Evolutionary conservation across 2,888 invertebrate genomes (phyloP).

Genomic region (Chaitophorus viminalis): DNA sequence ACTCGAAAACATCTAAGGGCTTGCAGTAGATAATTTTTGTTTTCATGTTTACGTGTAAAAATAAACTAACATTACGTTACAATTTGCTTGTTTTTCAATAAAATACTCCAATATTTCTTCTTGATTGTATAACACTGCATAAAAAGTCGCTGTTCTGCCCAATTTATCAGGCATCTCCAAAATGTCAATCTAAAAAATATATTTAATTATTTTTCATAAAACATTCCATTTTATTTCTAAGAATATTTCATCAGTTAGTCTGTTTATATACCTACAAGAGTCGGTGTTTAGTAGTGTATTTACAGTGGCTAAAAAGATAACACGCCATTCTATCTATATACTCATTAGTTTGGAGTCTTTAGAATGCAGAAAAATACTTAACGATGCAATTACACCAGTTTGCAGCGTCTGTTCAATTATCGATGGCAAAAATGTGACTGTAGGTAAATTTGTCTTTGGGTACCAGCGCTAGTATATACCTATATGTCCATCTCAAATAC

Average conservation of each 20-base stretch:
- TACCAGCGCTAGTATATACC: constrained; percentile 1
- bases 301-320: constrained; percentile 31
- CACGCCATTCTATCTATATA: constrained; percentile 21
- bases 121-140: constrained; percentile 73
- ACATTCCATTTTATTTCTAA: constrained; percentile 49
- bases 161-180: constrained; percentile 63
- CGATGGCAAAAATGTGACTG: constrained; percentile 51
- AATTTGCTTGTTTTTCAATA: constrained; percentile 72
- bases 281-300: constrained; percentile 12
- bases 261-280: background rate
- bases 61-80: constrained; percentile 68
- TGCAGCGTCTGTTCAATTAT: constrained; percentile 55
- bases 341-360: constrained; percentile 50
- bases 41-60: background rate
- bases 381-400: constrained; percentile 55
- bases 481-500: constrained; percentile 35
- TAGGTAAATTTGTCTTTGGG: constrained; percentile 56
- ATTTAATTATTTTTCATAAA: constrained; percentile 20
- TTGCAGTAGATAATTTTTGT: background rate
- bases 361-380: constrained; percentile 47
- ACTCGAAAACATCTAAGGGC: background rate
- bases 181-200: constrained; percentile 60
- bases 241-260: constrained; percentile 41
- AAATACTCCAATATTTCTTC: constrained; percentile 70
- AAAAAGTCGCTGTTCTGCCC: constrained; percentile 74